Percentiles rank a stretch among this genome's conserved stretches.
Evolutionary conservation across 2,797 vertebrate genomes (phyloP).

Genomic region (Typhlichthys eigenmanni): DNA sequence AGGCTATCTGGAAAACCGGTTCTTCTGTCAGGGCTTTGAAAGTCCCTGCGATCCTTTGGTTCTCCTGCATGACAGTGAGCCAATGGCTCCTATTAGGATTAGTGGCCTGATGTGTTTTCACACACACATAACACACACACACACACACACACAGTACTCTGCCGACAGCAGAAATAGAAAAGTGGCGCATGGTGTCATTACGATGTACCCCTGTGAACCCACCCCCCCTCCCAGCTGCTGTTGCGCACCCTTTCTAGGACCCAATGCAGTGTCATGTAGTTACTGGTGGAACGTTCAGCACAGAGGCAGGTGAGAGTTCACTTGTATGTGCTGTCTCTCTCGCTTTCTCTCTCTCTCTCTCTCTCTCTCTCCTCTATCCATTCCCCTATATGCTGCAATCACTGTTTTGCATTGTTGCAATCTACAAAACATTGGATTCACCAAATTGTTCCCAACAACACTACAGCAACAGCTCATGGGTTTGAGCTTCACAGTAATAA

Average conservation of each 20-base stretch:
- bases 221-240: too few relatives aligned
- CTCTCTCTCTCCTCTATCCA: constrained; percentile 23
- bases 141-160: constrained; percentile 43
- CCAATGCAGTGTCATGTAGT: constrained; percentile 30
- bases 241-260: constrained; percentile 12
- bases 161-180: constrained; percentile 35
- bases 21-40: constrained; percentile 37
- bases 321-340: constrained; percentile 19
- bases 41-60: constrained; percentile 67
- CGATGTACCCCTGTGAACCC: too few relatives aligned
- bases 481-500: too few relatives aligned
- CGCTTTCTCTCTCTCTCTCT: constrained; percentile 7
- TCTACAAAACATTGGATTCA: background rate
- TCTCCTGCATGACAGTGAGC: constrained; percentile 70
- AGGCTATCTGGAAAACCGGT: constrained; percentile 52
- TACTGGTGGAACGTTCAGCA: constrained; percentile 39
- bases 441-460: constrained; percentile 18
- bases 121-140: constrained; percentile 25
- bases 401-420: background rate
- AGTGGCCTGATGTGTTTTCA: constrained; percentile 73
- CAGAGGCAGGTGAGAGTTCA: constrained; percentile 35
- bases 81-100: constrained; percentile 77
- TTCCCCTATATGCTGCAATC: constrained; percentile 34
- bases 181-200: too few relatives aligned
- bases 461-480: constrained; percentile 2